Percentiles rank a stretch among this genome's conserved stretches.
Evolutionary conservation across 2,113 vertebrate genomes (phyloP).

Genomic region (Catharus bicknelli): DNA sequence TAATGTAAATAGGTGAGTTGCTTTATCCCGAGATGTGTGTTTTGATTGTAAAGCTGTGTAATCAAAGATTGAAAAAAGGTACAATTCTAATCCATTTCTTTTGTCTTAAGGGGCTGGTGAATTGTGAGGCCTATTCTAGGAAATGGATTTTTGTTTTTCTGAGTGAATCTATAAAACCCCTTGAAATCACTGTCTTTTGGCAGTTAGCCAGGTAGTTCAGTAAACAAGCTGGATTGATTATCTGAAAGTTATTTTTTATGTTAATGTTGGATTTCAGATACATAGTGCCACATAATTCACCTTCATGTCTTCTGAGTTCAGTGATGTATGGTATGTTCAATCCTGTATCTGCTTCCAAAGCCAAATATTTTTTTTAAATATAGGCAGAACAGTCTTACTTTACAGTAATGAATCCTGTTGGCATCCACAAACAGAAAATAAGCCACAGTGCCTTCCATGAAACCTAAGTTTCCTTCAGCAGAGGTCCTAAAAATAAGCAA

Average conservation of each 20-base stretch:
- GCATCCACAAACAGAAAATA: neutral
- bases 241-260: neutral
- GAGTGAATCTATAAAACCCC: neutral
- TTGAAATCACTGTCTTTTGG: neutral
- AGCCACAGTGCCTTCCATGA: neutral
- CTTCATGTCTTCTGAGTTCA: neutral
- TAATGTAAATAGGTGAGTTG: neutral
- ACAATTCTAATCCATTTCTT: neutral
- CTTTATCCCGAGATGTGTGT: neutral
- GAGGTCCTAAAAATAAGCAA: neutral
- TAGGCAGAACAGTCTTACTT: neutral
- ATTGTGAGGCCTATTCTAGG: neutral
- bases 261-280: neutral
- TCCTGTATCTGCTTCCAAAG: neutral
- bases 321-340: neutral
- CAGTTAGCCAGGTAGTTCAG: neutral
- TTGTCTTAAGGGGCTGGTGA: neutral
- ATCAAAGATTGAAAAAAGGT: neutral
- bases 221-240: conserved; percentile 36
- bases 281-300: neutral
- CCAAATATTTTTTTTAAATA: neutral
- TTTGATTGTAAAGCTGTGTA: neutral
- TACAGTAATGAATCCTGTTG: neutral
- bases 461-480: neutral
- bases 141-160: conserved; percentile 8